A percentile compares a stretch with the other conserved stretches of the same genome.
Evolutionary conservation across 2,113 vertebrate genomes (phyloP).

Genomic region (Charadrius vociferus): DNA sequence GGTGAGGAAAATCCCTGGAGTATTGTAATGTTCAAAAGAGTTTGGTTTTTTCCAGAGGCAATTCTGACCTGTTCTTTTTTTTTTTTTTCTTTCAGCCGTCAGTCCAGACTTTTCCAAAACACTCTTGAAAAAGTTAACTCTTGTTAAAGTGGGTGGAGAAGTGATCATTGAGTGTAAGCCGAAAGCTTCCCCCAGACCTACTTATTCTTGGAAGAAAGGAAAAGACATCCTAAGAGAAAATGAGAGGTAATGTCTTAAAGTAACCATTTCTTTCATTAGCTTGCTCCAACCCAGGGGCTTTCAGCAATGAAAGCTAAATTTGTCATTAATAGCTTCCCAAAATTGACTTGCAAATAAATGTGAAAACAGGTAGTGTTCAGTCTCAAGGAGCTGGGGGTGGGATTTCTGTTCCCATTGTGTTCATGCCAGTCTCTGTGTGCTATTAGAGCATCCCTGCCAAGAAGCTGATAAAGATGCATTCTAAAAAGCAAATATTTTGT

Average conservation of each 20-base stretch:
- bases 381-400: background rate
- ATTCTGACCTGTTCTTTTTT: background rate
- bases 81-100: slow-evolving; percentile 79
- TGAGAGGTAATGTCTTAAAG: slow-evolving; percentile 82
- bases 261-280: slow-evolving; percentile 29
- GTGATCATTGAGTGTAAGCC: slow-evolving; percentile 93
- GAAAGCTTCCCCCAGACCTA: slow-evolving; percentile 92
- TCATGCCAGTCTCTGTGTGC: background rate
- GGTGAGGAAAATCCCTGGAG: background rate
- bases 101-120: slow-evolving; percentile 93
- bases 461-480: background rate
- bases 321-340: slow-evolving; percentile 39
- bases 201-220: slow-evolving; percentile 92
- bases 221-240: slow-evolving; percentile 84
- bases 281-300: slow-evolving; percentile 19
- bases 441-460: background rate
- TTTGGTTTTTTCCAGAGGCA: background rate
- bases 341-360: slow-evolving; percentile 46
- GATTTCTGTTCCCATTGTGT: background rate
- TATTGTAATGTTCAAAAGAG: background rate
- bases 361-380: background rate
- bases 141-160: slow-evolving; percentile 91
- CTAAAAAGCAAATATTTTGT: background rate
- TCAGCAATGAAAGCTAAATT: background rate
- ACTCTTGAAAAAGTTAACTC: slow-evolving; percentile 86